Evolutionary conservation across 2,888 invertebrate genomes (phyloP).

Genomic region (Meloe dianella): DNA sequence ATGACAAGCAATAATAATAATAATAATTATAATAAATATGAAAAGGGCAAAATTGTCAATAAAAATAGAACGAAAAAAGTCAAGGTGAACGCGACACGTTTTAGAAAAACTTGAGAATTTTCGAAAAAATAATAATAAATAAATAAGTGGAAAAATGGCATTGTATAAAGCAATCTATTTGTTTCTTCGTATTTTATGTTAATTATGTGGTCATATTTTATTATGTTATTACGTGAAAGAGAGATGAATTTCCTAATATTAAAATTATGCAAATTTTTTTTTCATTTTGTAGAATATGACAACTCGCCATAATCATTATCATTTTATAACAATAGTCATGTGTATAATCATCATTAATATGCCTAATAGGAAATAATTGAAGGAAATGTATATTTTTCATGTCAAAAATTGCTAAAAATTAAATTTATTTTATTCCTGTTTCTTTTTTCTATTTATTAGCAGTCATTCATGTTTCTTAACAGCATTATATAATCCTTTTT

Average conservation of each 20-base stretch:
- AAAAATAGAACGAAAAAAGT: neutral
- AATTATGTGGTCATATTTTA: neutral
- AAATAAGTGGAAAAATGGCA: neutral
- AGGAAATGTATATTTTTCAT: neutral
- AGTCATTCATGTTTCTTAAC: too few species aligned
- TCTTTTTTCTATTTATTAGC: neutral
- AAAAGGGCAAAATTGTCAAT: neutral
- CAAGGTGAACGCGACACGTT: neutral
- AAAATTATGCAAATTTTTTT: slow-evolving; percentile 9
- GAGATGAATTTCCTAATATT: neutral
- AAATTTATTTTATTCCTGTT: neutral
- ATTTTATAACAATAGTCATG: neutral
- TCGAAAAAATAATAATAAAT: neutral
- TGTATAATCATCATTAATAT: neutral
- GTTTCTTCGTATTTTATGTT: neutral
- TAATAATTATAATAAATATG: neutral
- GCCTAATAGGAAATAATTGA: neutral
- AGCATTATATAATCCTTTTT: neutral
- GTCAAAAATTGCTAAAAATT: neutral
- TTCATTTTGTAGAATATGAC: neutral
- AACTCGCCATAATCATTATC: neutral
- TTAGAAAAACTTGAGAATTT: neutral
- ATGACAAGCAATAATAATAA: neutral
- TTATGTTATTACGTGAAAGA: neutral
- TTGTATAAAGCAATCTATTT: too few species aligned